A percentile compares a stretch with the other conserved stretches of the same genome.
These are phyloP conservation scores for Apodemia zela DNA, from an alignment of 2,888 invertebrate species.

Conservation along the genomic window DNA sequence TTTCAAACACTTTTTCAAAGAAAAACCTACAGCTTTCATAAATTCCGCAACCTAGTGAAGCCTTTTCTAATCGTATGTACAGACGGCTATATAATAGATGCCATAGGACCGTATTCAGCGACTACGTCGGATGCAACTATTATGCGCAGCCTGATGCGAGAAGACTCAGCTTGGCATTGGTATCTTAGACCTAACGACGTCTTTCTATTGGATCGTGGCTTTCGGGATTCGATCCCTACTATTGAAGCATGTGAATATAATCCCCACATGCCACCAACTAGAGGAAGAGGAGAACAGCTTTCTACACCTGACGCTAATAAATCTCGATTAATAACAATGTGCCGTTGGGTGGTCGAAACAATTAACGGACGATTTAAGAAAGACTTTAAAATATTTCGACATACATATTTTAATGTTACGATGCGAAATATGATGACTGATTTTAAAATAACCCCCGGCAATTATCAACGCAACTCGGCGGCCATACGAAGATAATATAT, in stretches of 20 bases:
- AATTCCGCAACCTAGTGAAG: too few relatives aligned
- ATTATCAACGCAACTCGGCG: neutral
- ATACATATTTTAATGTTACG: neutral
- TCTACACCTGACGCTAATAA: neutral
- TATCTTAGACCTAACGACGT: neutral
- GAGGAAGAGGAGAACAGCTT: neutral
- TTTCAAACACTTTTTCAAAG: slow-evolving; percentile 15
- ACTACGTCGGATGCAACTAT: too few relatives aligned
- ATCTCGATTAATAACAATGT: neutral
- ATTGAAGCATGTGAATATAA: neutral
- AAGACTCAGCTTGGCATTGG: neutral
- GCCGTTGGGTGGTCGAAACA: neutral
- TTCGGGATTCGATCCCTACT: neutral
- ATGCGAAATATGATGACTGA: neutral
- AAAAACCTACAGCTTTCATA: neutral
- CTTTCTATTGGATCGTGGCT: neutral
- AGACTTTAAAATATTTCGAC: neutral
- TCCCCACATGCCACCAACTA: neutral
- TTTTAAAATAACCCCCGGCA: neutral
- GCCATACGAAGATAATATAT: neutral
- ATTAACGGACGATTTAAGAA: neutral
- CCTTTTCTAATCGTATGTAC: too few relatives aligned
- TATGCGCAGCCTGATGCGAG: too few relatives aligned
- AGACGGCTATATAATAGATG: too few relatives aligned
- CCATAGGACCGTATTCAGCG: too few relatives aligned